Percentiles rank a stretch among this genome's conserved stretches.
Conservation (phyloP, 2,888 invertebrate species). For the Oxystoma pomonae region DNA sequence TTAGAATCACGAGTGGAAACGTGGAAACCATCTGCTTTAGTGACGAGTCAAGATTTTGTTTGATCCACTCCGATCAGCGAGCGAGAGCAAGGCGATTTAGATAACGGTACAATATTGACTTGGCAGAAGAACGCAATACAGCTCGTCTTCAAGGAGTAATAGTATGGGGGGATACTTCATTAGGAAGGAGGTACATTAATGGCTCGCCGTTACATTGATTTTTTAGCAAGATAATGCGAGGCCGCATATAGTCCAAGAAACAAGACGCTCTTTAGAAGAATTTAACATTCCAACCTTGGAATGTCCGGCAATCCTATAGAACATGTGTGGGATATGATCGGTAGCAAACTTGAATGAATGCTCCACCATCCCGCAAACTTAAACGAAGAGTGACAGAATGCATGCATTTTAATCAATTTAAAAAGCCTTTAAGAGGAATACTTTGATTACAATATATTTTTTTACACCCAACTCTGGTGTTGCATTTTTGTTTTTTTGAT, state of each 20-base stretch:
- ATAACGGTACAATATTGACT: not conserved
- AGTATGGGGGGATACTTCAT: not conserved
- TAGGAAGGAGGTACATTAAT: not conserved
- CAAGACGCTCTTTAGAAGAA: not conserved
- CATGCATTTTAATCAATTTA: too few species aligned
- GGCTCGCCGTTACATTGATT: not conserved
- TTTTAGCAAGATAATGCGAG: not conserved
- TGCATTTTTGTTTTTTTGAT: too few species aligned
- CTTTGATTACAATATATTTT: too few species aligned
- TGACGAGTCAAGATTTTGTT: not conserved
- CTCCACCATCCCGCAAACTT: too few species aligned
- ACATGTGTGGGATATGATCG: not conserved
- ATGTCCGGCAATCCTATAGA: not conserved
- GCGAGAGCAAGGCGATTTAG: not conserved
- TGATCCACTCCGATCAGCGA: not conserved
- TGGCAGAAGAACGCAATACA: not conserved
- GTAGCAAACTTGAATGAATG: not conserved
- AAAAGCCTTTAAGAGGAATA: too few species aligned
- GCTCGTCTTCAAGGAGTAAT: not conserved
- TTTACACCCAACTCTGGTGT: too few species aligned
- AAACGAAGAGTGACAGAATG: too few species aligned
- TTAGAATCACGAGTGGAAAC: not conserved
- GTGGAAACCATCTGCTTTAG: not conserved
- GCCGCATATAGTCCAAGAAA: not conserved
- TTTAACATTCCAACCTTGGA: not conserved